Conservation (phyloP, 35 echinoderm and acorn worm species). For the Holothuria glaberrima region DNA sequence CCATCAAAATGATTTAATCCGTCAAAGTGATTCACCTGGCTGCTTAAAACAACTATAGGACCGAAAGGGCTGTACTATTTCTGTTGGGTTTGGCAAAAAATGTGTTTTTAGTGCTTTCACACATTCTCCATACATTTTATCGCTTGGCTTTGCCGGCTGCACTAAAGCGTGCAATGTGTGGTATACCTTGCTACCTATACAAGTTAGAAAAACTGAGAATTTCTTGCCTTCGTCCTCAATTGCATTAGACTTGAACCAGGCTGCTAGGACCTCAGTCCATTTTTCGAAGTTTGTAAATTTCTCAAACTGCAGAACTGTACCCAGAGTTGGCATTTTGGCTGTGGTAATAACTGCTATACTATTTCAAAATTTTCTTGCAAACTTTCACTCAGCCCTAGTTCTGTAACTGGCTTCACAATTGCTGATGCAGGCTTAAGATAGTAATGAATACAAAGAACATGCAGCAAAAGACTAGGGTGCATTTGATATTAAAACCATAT, state of each 20-base stretch:
- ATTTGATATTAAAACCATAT: too few relatives aligned
- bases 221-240: background rate
- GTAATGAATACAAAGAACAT: background rate
- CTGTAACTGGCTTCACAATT: background rate
- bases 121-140: conserved; percentile 2
- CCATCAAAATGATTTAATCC: background rate
- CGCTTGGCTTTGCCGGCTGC: conserved; percentile 10
- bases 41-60: conserved; percentile 44
- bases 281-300: conserved; percentile 13
- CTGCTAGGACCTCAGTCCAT: conserved; percentile 34
- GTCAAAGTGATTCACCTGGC: background rate
- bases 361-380: background rate
- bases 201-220: background rate
- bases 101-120: conserved; percentile 12
- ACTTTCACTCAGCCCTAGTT: background rate
- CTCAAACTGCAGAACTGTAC: conserved; percentile 17
- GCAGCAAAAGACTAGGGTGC: background rate
- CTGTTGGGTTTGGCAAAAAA: background rate
- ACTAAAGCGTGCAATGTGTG: conserved; percentile 17
- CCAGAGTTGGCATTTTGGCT: background rate
- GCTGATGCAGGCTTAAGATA: background rate
- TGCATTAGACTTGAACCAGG: conserved; percentile 18
- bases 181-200: conserved; percentile 45
- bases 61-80: conserved; percentile 30
- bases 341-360: background rate